Evolutionary conservation across 2,797 vertebrate genomes (phyloP).

Genomic region (Sorex maritimensis): DNA sequence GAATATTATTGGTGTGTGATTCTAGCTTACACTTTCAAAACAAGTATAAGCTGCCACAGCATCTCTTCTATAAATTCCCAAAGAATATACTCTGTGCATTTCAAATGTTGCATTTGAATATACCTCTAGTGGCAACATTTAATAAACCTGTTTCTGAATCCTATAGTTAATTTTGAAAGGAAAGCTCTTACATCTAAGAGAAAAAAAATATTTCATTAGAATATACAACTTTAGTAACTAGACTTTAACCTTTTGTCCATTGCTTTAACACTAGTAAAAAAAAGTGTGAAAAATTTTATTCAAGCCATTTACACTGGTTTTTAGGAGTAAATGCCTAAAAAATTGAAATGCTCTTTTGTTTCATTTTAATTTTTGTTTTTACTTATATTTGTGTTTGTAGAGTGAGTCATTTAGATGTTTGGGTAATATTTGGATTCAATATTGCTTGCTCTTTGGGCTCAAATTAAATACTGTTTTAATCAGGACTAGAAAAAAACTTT

Average conservation of each 20-base stretch:
- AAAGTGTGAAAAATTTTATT: slow-evolving; percentile 27
- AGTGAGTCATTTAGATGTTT: slow-evolving; percentile 50
- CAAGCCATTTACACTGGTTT: slow-evolving; percentile 38
- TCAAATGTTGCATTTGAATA: slow-evolving; percentile 9
- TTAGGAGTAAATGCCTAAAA: slow-evolving; percentile 25
- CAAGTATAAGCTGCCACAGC: not conserved
- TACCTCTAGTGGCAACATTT: slow-evolving; percentile 19
- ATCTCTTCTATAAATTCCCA: slow-evolving; percentile 28
- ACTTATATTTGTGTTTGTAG: slow-evolving; percentile 47
- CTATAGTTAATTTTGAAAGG: not conserved
- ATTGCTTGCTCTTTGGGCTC: slow-evolving; percentile 44
- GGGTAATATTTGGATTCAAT: slow-evolving; percentile 18
- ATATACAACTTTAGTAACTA: slow-evolving; percentile 12
- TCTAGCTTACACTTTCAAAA: slow-evolving; percentile 57
- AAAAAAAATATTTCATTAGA: not conserved
- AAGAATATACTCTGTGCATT: slow-evolving; percentile 43
- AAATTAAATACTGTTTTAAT: slow-evolving; percentile 61
- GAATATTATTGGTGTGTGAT: not conserved
- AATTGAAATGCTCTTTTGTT: slow-evolving; percentile 50
- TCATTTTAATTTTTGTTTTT: slow-evolving; percentile 58
- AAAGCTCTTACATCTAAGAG: slow-evolving; percentile 26
- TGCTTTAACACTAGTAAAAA: slow-evolving; percentile 15
- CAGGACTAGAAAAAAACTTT: slow-evolving; percentile 25
- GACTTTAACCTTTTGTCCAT: slow-evolving; percentile 49
- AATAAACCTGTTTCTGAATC: slow-evolving; percentile 53